A percentile compares a stretch with the other conserved stretches of the same genome.
These are phyloP conservation scores for Peromyscus melanophrys DNA, from an alignment of 2,797 vertebrate species.

Conservation along the genomic window DNA sequence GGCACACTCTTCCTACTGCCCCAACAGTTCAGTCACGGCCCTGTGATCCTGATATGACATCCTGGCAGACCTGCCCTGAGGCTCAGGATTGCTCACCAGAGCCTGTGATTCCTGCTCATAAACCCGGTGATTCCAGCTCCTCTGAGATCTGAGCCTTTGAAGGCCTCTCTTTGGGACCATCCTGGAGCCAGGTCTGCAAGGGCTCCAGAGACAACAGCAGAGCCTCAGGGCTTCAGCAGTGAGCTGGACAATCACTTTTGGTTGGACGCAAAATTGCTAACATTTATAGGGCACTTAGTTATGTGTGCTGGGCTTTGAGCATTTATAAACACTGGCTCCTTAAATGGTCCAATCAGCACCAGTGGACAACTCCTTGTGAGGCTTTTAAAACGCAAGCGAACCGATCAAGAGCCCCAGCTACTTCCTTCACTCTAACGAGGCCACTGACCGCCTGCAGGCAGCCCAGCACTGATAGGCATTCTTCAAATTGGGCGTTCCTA, in stretches of 20 bases:
- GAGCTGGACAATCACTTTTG: constrained; percentile 8
- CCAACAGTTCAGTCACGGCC: not conserved
- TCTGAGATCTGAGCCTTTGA: not conserved
- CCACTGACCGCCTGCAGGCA: not conserved
- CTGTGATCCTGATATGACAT: not conserved
- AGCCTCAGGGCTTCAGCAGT: not conserved
- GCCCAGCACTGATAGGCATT: not conserved
- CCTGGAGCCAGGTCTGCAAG: not conserved
- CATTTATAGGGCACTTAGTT: constrained; percentile 1
- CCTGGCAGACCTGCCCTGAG: not conserved
- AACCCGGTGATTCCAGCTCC: not conserved
- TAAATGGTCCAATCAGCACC: not conserved
- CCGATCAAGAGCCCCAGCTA: no score
- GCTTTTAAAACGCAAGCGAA: not conserved
- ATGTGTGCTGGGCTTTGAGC: not conserved
- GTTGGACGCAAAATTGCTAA: constrained; percentile 5
- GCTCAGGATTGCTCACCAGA: not conserved
- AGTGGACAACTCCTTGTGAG: no score
- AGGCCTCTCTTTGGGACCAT: not conserved
- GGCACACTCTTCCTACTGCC: not conserved
- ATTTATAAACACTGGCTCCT: constrained; percentile 39
- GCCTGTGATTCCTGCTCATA: not conserved
- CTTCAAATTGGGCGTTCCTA: not conserved
- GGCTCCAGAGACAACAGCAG: not conserved
- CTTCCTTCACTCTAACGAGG: not conserved